These are phyloP conservation scores for Propithecus coquereli DNA, from an alignment of 2,113 vertebrate genomes.

Conservation along the genomic window DNA sequence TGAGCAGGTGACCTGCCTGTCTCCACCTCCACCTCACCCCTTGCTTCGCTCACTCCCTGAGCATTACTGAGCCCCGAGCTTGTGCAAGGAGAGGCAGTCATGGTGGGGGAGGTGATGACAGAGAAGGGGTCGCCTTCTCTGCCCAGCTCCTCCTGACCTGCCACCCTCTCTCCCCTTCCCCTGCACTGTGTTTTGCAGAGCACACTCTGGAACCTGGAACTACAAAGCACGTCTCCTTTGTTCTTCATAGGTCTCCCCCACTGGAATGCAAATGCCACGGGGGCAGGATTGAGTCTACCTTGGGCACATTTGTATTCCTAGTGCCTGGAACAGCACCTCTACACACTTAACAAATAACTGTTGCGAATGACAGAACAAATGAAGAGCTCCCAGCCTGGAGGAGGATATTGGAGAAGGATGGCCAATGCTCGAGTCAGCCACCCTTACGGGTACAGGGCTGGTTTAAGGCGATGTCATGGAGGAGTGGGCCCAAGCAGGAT, in stretches of 20 bases:
- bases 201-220: background rate
- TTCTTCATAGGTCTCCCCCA: background rate
- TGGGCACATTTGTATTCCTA: background rate
- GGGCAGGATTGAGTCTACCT: background rate
- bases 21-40: accelerated
- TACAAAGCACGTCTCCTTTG: no score
- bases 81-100: background rate
- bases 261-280: background rate
- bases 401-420: no score
- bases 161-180: no score
- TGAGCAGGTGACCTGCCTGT: background rate
- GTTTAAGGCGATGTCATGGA: background rate
- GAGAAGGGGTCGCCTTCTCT: background rate
- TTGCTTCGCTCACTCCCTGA: background rate
- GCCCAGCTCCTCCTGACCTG: background rate
- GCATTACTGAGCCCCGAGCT: background rate
- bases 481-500: background rate
- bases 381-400: background rate
- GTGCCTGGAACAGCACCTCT: background rate
- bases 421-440: background rate
- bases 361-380: accelerated
- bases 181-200: background rate
- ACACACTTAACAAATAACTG: background rate
- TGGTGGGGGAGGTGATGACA: background rate
- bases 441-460: background rate